Conservation (phyloP, 2,797 vertebrate genomes). For the Diglossa cyanea region DNA sequence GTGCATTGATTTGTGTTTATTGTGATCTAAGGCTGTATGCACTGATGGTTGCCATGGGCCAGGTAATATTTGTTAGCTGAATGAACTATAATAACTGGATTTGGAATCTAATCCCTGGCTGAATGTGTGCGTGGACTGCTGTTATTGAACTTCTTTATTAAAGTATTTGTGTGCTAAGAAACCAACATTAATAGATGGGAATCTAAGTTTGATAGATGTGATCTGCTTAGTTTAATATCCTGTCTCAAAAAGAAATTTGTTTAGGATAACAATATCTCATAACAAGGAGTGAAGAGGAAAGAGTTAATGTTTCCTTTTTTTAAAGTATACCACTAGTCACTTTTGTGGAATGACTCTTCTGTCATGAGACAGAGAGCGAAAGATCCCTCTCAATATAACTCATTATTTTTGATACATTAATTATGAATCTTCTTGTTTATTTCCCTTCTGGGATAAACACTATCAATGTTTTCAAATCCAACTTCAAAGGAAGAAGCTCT, state of each 20-base stretch:
- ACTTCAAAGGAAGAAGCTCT: slow-evolving; percentile 34
- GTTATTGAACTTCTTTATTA: background rate
- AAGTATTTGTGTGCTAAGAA: background rate
- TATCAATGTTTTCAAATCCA: slow-evolving; percentile 36
- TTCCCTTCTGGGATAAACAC: slow-evolving; percentile 58
- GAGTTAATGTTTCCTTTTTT: background rate
- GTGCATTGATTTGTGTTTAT: background rate
- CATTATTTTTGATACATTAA: slow-evolving; percentile 45
- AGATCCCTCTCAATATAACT: background rate
- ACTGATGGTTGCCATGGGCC: background rate
- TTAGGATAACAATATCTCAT: background rate
- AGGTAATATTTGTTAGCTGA: background rate
- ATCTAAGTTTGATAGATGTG: background rate
- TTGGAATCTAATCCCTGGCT: background rate
- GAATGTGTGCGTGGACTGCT: background rate
- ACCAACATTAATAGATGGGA: background rate
- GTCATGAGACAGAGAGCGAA: background rate
- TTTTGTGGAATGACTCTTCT: background rate
- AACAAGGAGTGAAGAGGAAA: background rate
- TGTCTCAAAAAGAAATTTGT: background rate
- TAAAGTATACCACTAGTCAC: background rate
- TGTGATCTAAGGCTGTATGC: background rate
- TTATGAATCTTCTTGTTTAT: slow-evolving; percentile 47
- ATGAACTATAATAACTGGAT: background rate
- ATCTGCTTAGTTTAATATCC: slow-evolving; percentile 5